A percentile compares a stretch with the other conserved stretches of the same genome.
These are phyloP conservation scores for Eristalis intricaria DNA, from an alignment of 2,888 invertebrate species.

Conservation along the genomic window DNA sequence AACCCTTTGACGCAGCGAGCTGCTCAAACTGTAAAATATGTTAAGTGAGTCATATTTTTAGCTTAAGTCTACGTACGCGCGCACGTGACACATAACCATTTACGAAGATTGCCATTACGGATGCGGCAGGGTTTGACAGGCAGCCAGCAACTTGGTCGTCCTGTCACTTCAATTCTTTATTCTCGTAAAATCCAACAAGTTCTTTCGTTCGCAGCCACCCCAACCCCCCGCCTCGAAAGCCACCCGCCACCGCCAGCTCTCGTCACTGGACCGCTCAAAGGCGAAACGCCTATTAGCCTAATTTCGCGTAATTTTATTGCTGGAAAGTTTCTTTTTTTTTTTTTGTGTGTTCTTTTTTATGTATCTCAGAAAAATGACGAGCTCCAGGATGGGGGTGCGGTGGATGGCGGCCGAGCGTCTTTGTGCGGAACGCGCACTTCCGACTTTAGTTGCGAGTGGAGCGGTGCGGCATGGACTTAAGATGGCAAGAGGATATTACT, in stretches of 20 bases:
- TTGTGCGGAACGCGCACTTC: background rate
- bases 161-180: background rate
- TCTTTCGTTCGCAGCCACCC: background rate
- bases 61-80: conserved; percentile 28
- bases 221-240: too few species aligned
- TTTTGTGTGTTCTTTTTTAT: background rate
- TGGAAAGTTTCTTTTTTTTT: background rate
- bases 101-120: conserved; percentile 47
- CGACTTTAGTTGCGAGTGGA: background rate
- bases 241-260: background rate
- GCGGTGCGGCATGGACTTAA: background rate
- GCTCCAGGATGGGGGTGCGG: background rate
- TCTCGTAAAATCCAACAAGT: background rate
- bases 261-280: background rate
- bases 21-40: conserved; percentile 30
- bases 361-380: background rate
- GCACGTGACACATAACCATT: conserved; percentile 61
- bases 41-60: conserved; percentile 51
- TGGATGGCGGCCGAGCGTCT: background rate
- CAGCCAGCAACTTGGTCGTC: background rate
- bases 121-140: background rate
- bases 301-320: background rate
- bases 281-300: background rate
- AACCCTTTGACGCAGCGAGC: background rate
- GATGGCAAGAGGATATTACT: background rate